Evolutionary conservation across 64 coral and sea anemone genomes (phyloP), one percentile per base, ranked within the genome.

Genomic region (Cladopsammia gracilis): DNA sequence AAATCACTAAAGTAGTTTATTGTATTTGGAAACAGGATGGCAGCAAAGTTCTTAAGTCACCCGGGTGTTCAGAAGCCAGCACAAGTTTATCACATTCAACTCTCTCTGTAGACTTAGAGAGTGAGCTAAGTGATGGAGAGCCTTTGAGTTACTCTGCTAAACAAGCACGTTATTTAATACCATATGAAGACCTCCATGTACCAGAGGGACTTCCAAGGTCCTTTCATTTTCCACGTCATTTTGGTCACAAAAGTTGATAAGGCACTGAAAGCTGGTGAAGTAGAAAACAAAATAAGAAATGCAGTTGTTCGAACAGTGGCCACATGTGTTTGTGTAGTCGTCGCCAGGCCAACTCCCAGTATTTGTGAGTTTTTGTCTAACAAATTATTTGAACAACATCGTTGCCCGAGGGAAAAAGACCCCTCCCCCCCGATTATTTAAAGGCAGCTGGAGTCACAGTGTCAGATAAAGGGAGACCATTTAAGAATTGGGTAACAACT

Each of bases 281-380:
- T 69, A 10, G 65, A 69, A 20, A 69, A 69, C 65, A 69, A 69
- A 69, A 69, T 69, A 9, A 69, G 24, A 69, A 69, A 69, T 25
- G 5, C 16, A 7, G 65, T 69, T 69, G 65, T 69, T 10, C 2
- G 65, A 69, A 69, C 65, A 7, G 65, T 69, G 65, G 65, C 65
- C 23, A 69, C 65, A 24, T 68, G 65, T 69, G 65, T 69, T 20
- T 11, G 65, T 69, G 22, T n/a, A 5, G 65, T 69, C 4, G 16
- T 64, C 1, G 10, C 23, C 5, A 69, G 25, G 10, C 65, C 65
- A 69, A 69, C 65, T 9, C 20, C 65, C 5, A 6, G 6, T 6
- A 69, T 69, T 4, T 25, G 65, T 25, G 65, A 69, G 65, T 69
- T 9, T 69, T 69, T 69, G 65, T 22, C 65, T 23, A 69, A 69